A percentile compares a stretch with the other conserved stretches of the same genome.
Evolutionary conservation across 2,888 invertebrate genomes (phyloP).

Genomic region (Zygaena filipendulae): DNA sequence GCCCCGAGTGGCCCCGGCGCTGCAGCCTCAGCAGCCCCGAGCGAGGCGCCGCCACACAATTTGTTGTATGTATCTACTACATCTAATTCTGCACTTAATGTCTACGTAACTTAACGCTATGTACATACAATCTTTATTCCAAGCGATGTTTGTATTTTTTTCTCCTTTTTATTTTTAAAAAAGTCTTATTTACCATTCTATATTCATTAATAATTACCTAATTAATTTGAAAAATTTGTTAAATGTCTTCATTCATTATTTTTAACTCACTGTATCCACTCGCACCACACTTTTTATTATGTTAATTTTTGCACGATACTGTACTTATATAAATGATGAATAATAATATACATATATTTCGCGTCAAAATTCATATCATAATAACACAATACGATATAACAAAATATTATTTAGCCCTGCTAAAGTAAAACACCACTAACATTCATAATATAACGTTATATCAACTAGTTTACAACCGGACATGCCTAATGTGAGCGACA

Average conservation of each 20-base stretch:
- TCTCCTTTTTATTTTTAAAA: conserved; percentile 45
- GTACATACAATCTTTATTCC: conserved; percentile 61
- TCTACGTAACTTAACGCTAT: conserved; percentile 57
- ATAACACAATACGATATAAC: conserved; percentile 52
- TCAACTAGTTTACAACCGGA: conserved; percentile 54
- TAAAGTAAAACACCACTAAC: conserved; percentile 47
- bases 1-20: too few relatives aligned
- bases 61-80: conserved; percentile 69
- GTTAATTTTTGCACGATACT: conserved; percentile 28
- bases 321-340: too few relatives aligned
- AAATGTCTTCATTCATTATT: conserved; percentile 59
- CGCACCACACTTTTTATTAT: conserved; percentile 45
- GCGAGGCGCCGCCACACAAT: conserved; percentile 57
- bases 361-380: too few relatives aligned
- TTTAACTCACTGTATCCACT: conserved; percentile 59
- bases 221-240: conserved; percentile 68
- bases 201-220: conserved; percentile 60
- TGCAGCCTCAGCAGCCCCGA: too few relatives aligned
- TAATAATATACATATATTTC: too few relatives aligned
- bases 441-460: too few relatives aligned
- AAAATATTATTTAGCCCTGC: conserved; percentile 48
- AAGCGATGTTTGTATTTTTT: conserved; percentile 51
- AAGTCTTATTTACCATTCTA: conserved; percentile 68
- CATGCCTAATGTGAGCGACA: conserved; percentile 8
- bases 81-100: conserved; percentile 56